phyloP scores from a whole-genome alignment of 2,888 invertebrate genomes.

The Brachyptera putata region DNA sequence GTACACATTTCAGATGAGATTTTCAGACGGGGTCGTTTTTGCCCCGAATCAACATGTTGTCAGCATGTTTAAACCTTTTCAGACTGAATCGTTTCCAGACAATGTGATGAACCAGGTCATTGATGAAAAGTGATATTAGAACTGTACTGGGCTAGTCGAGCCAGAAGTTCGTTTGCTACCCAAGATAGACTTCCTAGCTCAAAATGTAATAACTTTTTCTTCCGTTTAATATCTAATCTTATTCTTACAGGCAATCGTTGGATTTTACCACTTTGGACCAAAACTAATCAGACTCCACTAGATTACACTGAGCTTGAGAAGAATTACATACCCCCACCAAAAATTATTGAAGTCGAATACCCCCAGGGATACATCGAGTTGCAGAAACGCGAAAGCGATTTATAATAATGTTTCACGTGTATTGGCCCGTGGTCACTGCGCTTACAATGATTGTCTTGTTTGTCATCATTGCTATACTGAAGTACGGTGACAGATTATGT shows the following conservation, averaged over 20 bases:
- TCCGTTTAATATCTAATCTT: too few species aligned
- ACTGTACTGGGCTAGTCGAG: too few species aligned
- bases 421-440: constrained; percentile 73
- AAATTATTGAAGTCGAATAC: constrained; percentile 37
- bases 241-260: constrained; percentile 77
- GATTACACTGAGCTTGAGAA: constrained; percentile 69
- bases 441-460: constrained; percentile 65
- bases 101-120: too few species aligned
- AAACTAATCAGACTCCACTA: constrained; percentile 74
- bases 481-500: constrained; percentile 69
- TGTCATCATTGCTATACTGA: constrained; percentile 69
- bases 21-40: too few species aligned
- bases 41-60: too few species aligned
- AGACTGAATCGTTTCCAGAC: too few species aligned
- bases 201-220: too few species aligned
- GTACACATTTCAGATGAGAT: too few species aligned
- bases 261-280: constrained; percentile 79
- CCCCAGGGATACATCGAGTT: constrained; percentile 56
- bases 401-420: constrained; percentile 69
- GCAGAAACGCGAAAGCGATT: constrained; percentile 72
- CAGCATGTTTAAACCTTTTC: too few species aligned
- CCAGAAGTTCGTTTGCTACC: too few species aligned
- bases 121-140: too few species aligned
- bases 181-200: too few species aligned
- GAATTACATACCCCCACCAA: constrained; percentile 30